Conservation (phyloP, 2,797 vertebrate species). For the Basileuterus tristriatus region DNA sequence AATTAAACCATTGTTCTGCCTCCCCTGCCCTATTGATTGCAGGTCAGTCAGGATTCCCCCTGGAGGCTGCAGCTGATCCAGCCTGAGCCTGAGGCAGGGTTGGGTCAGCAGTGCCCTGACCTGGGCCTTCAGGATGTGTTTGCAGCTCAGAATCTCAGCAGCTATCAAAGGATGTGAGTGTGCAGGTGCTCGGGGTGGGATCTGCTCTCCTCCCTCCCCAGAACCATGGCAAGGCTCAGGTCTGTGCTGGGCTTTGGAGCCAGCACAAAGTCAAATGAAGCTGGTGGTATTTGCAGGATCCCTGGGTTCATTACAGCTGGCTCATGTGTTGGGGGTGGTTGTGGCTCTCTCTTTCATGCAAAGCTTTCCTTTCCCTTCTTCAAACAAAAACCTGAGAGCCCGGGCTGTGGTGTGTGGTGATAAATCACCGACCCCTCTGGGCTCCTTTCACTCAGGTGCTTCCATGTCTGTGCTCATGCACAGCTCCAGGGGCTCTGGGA, state of each 20-base stretch:
- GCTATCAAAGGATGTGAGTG: not conserved
- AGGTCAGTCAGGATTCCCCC: not conserved
- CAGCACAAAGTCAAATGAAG: not conserved
- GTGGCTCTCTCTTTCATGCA: not conserved
- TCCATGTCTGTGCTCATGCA: not conserved
- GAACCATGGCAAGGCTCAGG: not conserved
- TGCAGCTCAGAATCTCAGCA: not conserved
- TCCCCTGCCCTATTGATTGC: not conserved
- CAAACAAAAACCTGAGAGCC: not conserved
- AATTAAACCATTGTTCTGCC: not conserved
- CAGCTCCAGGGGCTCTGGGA: not conserved
- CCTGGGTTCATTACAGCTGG: not conserved
- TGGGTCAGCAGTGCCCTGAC: not conserved
- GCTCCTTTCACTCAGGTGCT: not conserved
- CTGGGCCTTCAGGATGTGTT: not conserved
- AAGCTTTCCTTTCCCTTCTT: constrained; percentile 12
- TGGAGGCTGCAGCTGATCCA: not conserved
- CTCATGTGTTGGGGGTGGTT: not conserved
- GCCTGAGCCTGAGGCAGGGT: not conserved
- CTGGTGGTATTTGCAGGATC: not conserved
- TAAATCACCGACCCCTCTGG: not conserved
- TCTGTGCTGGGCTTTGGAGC: not conserved
- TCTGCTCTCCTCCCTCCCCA: not conserved
- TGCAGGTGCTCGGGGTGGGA: not conserved
- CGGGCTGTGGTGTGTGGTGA: not conserved